These are phyloP conservation scores for Amorpha juglandis DNA, from an alignment of 2,888 invertebrate genomes.

Conservation along the genomic window DNA sequence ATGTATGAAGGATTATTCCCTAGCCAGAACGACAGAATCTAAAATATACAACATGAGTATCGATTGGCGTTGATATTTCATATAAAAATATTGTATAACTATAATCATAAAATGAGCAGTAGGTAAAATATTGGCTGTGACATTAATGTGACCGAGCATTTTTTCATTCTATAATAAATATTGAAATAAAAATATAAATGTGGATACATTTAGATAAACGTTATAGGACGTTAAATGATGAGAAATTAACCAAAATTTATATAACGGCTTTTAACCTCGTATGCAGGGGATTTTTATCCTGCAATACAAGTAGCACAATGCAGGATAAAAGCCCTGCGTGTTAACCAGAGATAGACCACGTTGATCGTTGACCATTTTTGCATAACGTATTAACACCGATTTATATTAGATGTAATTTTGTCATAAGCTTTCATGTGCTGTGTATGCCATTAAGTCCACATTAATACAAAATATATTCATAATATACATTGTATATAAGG, in stretches of 20 bases:
- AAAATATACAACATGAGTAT: background rate
- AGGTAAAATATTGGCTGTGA: slow-evolving; percentile 80
- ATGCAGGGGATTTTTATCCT: background rate
- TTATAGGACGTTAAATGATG: slow-evolving; percentile 7
- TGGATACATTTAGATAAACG: slow-evolving; percentile 8
- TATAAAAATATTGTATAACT: slow-evolving; percentile 12
- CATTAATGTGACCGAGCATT: slow-evolving; percentile 64
- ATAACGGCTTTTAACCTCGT: background rate
- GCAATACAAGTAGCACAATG: background rate
- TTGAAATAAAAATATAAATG: slow-evolving; percentile 14
- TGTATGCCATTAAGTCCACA: background rate
- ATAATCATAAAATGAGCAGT: slow-evolving; percentile 44
- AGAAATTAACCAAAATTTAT: slow-evolving; percentile 1
- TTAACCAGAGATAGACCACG: slow-evolving; percentile 1
- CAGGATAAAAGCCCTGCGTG: slow-evolving; percentile 1
- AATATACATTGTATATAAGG: background rate
- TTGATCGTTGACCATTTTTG: slow-evolving; percentile 5
- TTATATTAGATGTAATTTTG: slow-evolving; percentile 33
- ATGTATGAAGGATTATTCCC: background rate
- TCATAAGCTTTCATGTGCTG: slow-evolving; percentile 24
- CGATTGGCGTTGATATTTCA: background rate
- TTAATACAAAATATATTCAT: background rate
- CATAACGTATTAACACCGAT: slow-evolving; percentile 2
- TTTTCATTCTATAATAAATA: slow-evolving; percentile 56
- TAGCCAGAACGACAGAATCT: background rate